These are phyloP conservation scores for Drosophila subpulchrella DNA, from an alignment of 1,140 invertebrate genomes.

Conservation along the genomic window DNA sequence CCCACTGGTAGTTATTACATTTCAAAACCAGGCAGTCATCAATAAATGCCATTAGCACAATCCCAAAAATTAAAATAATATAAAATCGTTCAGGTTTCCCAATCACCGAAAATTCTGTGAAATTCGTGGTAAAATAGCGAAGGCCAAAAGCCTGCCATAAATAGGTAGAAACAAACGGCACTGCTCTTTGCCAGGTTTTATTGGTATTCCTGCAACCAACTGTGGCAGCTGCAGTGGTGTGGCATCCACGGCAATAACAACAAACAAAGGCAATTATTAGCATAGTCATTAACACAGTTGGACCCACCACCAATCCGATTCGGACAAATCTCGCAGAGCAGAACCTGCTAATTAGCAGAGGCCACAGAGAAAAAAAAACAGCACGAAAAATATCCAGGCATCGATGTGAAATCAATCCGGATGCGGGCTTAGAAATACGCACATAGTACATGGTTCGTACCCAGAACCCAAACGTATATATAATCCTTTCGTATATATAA, in stretches of 20 bases:
- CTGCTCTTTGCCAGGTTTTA: slow-evolving; percentile 24
- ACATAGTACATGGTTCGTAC: slow-evolving; percentile 4
- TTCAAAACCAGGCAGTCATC: neutral
- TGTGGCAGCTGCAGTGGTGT: slow-evolving; percentile 21
- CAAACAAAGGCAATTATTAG: slow-evolving; percentile 67
- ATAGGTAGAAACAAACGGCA: slow-evolving; percentile 16
- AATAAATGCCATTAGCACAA: neutral
- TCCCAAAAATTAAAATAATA: neutral
- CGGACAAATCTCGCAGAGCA: slow-evolving; percentile 27
- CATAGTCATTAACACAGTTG: slow-evolving; percentile 60
- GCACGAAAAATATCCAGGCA: neutral
- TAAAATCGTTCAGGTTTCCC: neutral
- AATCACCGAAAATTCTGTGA: slow-evolving; percentile 21
- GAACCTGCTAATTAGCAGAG: slow-evolving; percentile 60
- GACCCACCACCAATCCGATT: slow-evolving; percentile 9
- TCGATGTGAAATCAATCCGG: slow-evolving; percentile 40
- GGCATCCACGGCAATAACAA: slow-evolving; percentile 25
- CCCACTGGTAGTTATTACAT: neutral
- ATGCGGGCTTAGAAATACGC: slow-evolving; percentile 39
- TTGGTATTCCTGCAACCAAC: slow-evolving; percentile 28
- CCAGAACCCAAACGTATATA: slow-evolving; percentile 2
- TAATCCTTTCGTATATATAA: slow-evolving; percentile 30
- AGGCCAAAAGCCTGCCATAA: slow-evolving; percentile 10
- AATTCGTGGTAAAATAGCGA: slow-evolving; percentile 10
- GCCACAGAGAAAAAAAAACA: neutral